Percentiles rank a stretch among this genome's conserved stretches.
Conservation (phyloP, 2,888 invertebrate genomes). For the Coelopa pilipes region DNA sequence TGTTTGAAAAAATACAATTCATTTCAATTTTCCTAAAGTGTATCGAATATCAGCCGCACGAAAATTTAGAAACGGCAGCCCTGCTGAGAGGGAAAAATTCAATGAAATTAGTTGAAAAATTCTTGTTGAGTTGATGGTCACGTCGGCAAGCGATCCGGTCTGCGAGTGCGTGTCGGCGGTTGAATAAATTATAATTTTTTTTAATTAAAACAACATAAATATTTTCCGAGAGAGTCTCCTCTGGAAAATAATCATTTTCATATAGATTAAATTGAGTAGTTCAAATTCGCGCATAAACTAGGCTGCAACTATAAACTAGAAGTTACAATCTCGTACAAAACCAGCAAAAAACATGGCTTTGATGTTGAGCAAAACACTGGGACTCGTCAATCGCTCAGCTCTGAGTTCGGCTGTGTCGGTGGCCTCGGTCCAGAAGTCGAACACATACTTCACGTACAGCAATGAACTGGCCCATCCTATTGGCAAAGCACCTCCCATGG, state of each 20-base stretch:
- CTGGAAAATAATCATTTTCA: neutral
- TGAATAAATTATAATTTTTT: neutral
- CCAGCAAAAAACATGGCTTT: slow-evolving; percentile 42
- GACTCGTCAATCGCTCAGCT: slow-evolving; percentile 41
- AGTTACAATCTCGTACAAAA: neutral
- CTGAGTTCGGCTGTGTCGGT: slow-evolving; percentile 28
- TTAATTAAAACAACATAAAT: neutral
- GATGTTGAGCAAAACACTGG: slow-evolving; percentile 52
- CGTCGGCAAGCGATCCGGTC: neutral
- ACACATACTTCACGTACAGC: slow-evolving; percentile 78
- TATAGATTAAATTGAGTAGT: neutral
- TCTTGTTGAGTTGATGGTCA: neutral
- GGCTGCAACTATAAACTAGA: no score
- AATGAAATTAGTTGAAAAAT: slow-evolving; percentile 2
- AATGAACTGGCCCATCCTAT: slow-evolving; percentile 85
- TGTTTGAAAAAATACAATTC: no score
- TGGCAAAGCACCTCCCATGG: slow-evolving; percentile 77
- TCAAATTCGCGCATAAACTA: no score
- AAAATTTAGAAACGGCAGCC: no score
- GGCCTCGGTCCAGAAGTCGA: slow-evolving; percentile 48
- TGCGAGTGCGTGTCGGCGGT: neutral
- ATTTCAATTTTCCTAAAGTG: no score
- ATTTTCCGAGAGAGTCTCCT: neutral
- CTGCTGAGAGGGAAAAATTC: no score
- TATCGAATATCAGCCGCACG: no score